Percentiles rank a stretch among this genome's conserved stretches.
Evolutionary conservation across 35 echinoderm and acorn worm genomes (phyloP).

Genomic region (Eucidaris tribuloides): DNA sequence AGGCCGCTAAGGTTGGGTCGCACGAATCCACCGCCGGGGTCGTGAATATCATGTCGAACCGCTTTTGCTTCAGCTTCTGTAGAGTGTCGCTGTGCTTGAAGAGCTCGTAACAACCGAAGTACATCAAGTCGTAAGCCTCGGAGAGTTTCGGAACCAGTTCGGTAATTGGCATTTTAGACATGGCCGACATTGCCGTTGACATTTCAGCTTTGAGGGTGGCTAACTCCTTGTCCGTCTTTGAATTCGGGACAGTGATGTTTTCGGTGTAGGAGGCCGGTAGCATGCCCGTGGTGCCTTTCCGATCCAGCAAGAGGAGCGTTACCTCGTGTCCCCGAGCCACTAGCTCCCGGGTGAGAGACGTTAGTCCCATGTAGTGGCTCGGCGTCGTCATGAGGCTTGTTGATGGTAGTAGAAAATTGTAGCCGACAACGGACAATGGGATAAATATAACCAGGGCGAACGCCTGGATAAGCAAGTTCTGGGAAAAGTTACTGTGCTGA

Average conservation of each 20-base stretch:
- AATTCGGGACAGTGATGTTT: constrained; percentile 8
- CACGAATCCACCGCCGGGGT: constrained; percentile 5
- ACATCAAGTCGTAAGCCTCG: background rate
- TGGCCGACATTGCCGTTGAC: background rate
- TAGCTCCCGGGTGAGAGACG: constrained; percentile 15
- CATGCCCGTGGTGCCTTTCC: background rate
- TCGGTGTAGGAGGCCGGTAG: background rate
- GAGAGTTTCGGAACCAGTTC: background rate
- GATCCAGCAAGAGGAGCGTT: constrained; percentile 21
- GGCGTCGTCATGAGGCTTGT: constrained; percentile 18
- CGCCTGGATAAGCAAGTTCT: too few species aligned
- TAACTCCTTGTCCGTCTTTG: background rate
- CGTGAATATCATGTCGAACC: constrained; percentile 7
- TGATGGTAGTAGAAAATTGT: background rate
- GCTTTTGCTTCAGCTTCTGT: background rate
- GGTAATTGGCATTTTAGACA: background rate
- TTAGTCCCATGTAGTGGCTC: constrained; percentile 19
- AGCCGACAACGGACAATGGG: too few species aligned
- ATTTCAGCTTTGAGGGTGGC: background rate
- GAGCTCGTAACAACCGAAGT: background rate
- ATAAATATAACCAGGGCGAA: too few species aligned
- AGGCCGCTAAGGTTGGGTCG: constrained; percentile 10
- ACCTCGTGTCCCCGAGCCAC: constrained; percentile 25
- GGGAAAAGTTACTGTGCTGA: too few species aligned
- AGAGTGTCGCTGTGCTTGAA: background rate